These are phyloP conservation scores for Chrysopa pallens DNA, from an alignment of 1,140 invertebrate species.

Conservation along the genomic window DNA sequence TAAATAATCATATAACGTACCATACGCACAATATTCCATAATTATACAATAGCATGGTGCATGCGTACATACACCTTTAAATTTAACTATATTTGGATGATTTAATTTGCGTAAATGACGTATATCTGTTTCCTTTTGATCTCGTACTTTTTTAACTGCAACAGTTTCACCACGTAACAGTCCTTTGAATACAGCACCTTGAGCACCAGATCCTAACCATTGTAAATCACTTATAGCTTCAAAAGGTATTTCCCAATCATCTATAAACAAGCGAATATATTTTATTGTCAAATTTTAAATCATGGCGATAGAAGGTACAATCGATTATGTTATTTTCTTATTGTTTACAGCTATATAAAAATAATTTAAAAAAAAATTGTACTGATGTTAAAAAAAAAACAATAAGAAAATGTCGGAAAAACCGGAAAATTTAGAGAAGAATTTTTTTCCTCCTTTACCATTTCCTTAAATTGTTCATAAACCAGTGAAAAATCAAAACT, in stretches of 20 bases:
- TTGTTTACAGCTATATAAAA: too few species aligned
- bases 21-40: slow-evolving; percentile 96
- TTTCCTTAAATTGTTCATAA: too few species aligned
- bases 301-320: too few species aligned
- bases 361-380: too few species aligned
- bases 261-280: slow-evolving; percentile 20
- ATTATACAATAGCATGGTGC: slow-evolving; percentile 90
- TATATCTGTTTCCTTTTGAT: slow-evolving; percentile 89
- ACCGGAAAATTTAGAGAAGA: too few species aligned
- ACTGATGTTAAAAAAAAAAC: too few species aligned
- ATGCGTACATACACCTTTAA: slow-evolving; percentile 87
- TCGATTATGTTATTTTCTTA: too few species aligned
- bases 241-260: slow-evolving; percentile 91
- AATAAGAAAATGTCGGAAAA: too few species aligned
- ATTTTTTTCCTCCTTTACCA: too few species aligned
- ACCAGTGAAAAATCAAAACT: too few species aligned
- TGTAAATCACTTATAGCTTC: slow-evolving; percentile 79
- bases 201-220: slow-evolving; percentile 89
- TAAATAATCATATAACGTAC: slow-evolving; percentile 81
- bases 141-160: slow-evolving; percentile 90
- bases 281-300: too few species aligned
- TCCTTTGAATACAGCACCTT: slow-evolving; percentile 90
- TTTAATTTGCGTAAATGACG: slow-evolving; percentile 85
- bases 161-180: slow-evolving; percentile 68
- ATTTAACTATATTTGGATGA: slow-evolving; percentile 92